Conservation (phyloP, 2,888 invertebrate species). For the Machimus atricapillus region DNA sequence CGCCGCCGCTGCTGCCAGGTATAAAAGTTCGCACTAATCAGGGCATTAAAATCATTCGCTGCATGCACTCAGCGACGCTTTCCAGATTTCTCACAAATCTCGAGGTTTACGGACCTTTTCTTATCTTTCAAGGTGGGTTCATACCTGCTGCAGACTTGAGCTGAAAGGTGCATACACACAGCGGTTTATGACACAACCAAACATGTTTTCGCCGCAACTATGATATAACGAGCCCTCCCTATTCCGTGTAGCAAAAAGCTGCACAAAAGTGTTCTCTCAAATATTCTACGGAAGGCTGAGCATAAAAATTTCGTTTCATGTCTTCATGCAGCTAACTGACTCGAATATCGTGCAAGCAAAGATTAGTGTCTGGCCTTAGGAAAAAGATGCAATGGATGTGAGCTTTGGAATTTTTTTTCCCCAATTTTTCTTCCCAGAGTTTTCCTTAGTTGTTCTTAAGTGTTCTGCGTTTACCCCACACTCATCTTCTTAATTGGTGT, state of each 20-base stretch:
- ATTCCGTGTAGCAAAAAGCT: not conserved
- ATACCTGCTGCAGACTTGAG: not conserved
- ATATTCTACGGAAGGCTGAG: conserved; percentile 42
- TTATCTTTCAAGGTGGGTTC: not conserved
- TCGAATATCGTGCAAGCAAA: conserved; percentile 8
- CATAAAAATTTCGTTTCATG: conserved; percentile 41
- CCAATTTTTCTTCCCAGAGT: not conserved
- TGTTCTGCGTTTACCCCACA: not conserved
- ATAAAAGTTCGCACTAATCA: conserved; percentile 37
- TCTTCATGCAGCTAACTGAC: conserved; percentile 18
- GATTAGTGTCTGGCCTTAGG: not conserved
- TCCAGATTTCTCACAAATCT: conserved; percentile 21
- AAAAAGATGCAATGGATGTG: not conserved
- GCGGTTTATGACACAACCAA: not conserved
- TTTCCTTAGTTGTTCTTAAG: not conserved
- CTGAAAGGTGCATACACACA: not conserved
- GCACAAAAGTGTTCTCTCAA: conserved; percentile 20
- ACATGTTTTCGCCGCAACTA: not conserved
- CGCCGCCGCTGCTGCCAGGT: not conserved
- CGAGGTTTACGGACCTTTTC: conserved; percentile 1
- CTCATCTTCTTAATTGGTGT: not conserved
- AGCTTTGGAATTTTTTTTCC: not conserved
- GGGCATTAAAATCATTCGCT: conserved; percentile 44
- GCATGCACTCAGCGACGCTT: conserved; percentile 13
- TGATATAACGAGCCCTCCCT: not conserved